Percentiles rank a stretch among this genome's conserved stretches.
Conservation (phyloP, 1,140 invertebrate genomes). For the Phocides pigmalion region DNA sequence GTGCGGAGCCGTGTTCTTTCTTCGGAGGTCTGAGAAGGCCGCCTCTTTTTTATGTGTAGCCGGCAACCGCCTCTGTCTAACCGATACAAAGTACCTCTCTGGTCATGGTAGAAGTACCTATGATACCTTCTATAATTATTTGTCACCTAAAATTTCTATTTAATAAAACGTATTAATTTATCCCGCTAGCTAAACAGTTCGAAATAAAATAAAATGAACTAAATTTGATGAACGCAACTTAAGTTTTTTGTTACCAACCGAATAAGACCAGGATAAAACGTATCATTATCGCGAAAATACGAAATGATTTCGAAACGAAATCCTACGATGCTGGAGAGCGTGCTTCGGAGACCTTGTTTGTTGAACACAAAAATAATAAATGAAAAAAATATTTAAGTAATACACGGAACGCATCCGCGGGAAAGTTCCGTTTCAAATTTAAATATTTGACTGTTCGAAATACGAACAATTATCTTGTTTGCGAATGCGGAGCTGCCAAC, state of each 20-base stretch:
- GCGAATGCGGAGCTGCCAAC: slow-evolving; percentile 34
- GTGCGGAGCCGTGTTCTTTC: too few species aligned
- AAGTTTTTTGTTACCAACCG: background rate
- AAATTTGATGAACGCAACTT: slow-evolving; percentile 6
- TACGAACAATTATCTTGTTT: slow-evolving; percentile 63
- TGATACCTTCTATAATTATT: too few species aligned
- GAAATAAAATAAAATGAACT: background rate
- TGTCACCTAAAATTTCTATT: too few species aligned
- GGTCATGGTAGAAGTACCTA: too few species aligned
- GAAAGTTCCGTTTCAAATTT: slow-evolving; percentile 58
- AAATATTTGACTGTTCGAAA: slow-evolving; percentile 71
- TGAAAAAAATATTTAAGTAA: slow-evolving; percentile 39
- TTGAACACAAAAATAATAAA: slow-evolving; percentile 34
- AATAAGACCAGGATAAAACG: slow-evolving; percentile 9
- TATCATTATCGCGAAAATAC: slow-evolving; percentile 9
- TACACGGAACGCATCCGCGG: slow-evolving; percentile 50
- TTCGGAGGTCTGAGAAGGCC: too few species aligned
- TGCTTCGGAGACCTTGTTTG: slow-evolving; percentile 40
- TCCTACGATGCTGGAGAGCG: slow-evolving; percentile 11
- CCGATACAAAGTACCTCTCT: too few species aligned
- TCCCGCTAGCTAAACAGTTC: background rate
- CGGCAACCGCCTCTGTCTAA: too few species aligned
- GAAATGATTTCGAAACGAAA: slow-evolving; percentile 17
- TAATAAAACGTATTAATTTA: too few species aligned
- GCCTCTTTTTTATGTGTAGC: too few species aligned